Percentiles rank a stretch among this genome's conserved stretches.
Evolutionary conservation across 2,888 invertebrate species (phyloP).

Genomic region (Chrysotoxum bicinctum): DNA sequence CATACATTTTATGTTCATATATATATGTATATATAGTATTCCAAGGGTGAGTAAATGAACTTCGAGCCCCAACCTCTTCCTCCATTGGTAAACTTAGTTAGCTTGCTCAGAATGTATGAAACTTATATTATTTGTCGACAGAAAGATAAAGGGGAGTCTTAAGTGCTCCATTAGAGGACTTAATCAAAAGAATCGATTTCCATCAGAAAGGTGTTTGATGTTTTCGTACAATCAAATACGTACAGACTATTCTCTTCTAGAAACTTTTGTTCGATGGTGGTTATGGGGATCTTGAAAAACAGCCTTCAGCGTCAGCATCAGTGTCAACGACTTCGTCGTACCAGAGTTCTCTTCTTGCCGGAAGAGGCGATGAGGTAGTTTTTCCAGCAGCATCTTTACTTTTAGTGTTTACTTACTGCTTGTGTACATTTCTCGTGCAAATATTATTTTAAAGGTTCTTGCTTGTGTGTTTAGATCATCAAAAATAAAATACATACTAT

Average conservation of each 20-base stretch:
- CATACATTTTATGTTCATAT: neutral
- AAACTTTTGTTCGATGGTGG: neutral
- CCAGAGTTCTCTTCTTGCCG: neutral
- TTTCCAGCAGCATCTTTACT: neutral
- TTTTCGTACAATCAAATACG: conserved; percentile 25
- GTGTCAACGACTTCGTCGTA: neutral
- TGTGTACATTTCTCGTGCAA: neutral
- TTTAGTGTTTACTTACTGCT: neutral
- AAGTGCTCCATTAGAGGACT: conserved; percentile 61
- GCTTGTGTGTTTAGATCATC: too few species aligned
- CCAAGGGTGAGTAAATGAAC: neutral
- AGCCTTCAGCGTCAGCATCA: neutral
- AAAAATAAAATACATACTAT: too few species aligned
- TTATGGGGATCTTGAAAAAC: neutral
- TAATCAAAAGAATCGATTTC: conserved; percentile 57
- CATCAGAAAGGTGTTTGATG: conserved; percentile 44
- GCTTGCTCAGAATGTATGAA: conserved; percentile 24
- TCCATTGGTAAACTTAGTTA: conserved; percentile 8
- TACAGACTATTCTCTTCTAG: conserved; percentile 23
- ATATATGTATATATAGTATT: neutral
- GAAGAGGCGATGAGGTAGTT: neutral
- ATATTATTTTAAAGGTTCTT: neutral
- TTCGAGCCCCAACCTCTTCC: neutral
- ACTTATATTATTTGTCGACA: conserved; percentile 31
- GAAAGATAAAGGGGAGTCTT: conserved; percentile 39